phyloP scores from a whole-genome alignment of 2,797 vertebrate species.

The Rhyacichthys aspro region DNA sequence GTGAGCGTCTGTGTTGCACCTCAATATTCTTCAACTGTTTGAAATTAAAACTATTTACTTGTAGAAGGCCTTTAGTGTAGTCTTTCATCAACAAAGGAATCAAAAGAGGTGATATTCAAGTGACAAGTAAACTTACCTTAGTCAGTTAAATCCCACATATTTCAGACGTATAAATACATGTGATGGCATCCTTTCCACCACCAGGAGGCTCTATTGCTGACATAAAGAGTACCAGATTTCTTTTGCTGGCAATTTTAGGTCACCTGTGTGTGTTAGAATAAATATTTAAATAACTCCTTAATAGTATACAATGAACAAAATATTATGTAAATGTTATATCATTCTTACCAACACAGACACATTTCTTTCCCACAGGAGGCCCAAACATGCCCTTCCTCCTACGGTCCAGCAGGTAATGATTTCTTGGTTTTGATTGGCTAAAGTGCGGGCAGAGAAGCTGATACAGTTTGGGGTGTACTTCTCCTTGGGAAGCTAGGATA shows the following conservation, averaged over 20 bases:
- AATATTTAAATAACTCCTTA: no score
- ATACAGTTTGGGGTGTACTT: conserved; percentile 86
- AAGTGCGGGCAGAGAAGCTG: conserved; percentile 93
- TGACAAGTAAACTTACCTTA: conserved; percentile 90
- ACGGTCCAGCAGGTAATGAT: conserved; percentile 92
- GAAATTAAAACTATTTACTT: no score
- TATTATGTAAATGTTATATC: no score
- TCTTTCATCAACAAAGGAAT: conserved; percentile 88
- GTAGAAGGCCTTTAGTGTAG: conserved; percentile 84
- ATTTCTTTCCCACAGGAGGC: conserved; percentile 87
- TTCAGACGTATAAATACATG: conserved; percentile 79
- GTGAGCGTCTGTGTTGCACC: no score
- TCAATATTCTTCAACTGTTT: no score
- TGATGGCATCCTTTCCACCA: conserved; percentile 91
- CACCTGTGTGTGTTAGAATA: no score
- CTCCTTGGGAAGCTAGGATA: conserved; percentile 81
- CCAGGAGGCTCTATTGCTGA: conserved; percentile 95
- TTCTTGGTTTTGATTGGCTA: conserved; percentile 92
- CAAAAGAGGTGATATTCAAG: conserved; percentile 88
- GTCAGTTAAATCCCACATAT: not conserved
- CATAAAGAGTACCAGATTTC: conserved; percentile 88
- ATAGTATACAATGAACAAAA: no score
- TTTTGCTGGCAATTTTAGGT: conserved; percentile 95
- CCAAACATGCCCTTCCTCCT: conserved; percentile 90
- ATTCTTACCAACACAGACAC: conserved; percentile 92